Evolutionary conservation across 2,797 vertebrate genomes (phyloP).

Genomic region (Gallinago stenura): DNA sequence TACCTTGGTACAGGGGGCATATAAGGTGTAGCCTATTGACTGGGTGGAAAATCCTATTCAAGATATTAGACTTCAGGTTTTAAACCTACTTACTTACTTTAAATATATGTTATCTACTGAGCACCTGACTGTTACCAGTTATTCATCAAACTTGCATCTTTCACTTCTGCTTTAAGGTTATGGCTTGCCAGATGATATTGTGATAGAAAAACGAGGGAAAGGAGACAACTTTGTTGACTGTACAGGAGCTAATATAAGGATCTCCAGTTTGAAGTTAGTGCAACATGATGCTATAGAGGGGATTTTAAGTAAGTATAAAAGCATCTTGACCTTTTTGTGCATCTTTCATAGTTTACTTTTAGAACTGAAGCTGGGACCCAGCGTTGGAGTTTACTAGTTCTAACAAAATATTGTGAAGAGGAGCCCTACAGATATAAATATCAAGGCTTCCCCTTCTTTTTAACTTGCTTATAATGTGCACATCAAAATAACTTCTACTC

Average conservation of each 20-base stretch:
- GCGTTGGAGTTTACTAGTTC: not conserved
- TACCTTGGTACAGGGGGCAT: not conserved
- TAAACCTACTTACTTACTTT: not conserved
- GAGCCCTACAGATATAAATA: not conserved
- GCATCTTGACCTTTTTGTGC: not conserved
- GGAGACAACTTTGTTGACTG: conserved; percentile 92
- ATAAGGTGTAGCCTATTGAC: not conserved
- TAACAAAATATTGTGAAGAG: not conserved
- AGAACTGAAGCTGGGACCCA: not conserved
- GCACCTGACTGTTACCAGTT: not conserved
- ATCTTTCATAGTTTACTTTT: not conserved
- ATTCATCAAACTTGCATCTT: not conserved
- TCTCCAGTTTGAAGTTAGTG: conserved; percentile 92
- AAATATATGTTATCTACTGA: not conserved
- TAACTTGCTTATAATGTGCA: not conserved
- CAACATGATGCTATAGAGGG: conserved; percentile 93
- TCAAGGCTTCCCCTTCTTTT: not conserved
- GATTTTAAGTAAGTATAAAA: conserved; percentile 90
- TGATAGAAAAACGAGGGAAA: conserved; percentile 91
- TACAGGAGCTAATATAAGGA: conserved; percentile 83
- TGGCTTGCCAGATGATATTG: conserved; percentile 91
- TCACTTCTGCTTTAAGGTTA: conserved; percentile 81
- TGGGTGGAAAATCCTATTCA: not conserved
- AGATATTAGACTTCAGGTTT: not conserved
- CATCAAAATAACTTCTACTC: not conserved